phyloP scores from a whole-genome alignment of 2,888 invertebrate genomes.

The Drosophila mercatorum region DNA sequence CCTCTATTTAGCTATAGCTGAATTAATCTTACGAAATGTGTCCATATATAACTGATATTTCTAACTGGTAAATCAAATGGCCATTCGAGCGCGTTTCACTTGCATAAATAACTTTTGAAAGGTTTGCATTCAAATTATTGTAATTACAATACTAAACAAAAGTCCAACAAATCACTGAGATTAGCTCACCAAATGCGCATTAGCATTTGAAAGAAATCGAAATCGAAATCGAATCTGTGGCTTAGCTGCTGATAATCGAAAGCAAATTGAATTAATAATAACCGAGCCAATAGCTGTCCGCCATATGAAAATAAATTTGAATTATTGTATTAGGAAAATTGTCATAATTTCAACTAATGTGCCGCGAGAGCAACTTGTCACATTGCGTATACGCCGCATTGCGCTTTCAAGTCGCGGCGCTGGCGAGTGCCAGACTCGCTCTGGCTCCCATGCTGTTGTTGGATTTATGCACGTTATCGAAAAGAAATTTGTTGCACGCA shows the following conservation, averaged over 20 bases:
- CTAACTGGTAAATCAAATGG: background rate
- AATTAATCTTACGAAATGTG: background rate
- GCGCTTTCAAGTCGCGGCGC: conserved; percentile 25
- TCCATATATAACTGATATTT: background rate
- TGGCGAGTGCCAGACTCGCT: background rate
- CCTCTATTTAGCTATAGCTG: background rate
- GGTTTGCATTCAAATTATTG: conserved; percentile 50
- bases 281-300: conserved; percentile 66
- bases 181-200: conserved; percentile 53
- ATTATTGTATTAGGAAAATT: conserved; percentile 71
- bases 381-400: conserved; percentile 42
- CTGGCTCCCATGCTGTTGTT: background rate
- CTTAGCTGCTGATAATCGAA: conserved; percentile 71
- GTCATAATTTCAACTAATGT: conserved; percentile 79
- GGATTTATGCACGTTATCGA: conserved; percentile 56
- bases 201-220: conserved; percentile 51
- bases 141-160: conserved; percentile 61
- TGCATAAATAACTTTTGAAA: conserved; percentile 14
- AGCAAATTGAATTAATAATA: conserved; percentile 75
- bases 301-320: conserved; percentile 58
- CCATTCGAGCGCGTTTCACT: conserved; percentile 15
- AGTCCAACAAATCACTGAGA: conserved; percentile 57
- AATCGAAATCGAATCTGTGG: conserved; percentile 20
- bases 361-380: conserved; percentile 41
- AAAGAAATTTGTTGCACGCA: conserved; percentile 65